A percentile compares a stretch with the other conserved stretches of the same genome.
Conservation (phyloP, 2,888 invertebrate species). For the Ochropleura leucogaster region DNA sequence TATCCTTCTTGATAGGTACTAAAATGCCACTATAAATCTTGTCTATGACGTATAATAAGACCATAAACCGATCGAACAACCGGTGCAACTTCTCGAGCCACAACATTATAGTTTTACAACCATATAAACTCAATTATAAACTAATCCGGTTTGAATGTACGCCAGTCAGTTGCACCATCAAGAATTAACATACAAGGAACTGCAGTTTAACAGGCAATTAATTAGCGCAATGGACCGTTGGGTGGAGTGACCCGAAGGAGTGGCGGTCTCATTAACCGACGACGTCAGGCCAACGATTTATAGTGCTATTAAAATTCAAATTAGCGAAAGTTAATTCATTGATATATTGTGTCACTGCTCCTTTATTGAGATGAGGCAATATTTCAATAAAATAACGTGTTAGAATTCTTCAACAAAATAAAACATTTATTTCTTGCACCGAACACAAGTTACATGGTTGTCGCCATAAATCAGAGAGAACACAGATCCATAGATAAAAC, state of each 20-base stretch:
- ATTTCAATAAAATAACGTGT: too few relatives aligned
- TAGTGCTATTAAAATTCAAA: constrained; percentile 79
- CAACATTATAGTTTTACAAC: constrained; percentile 51
- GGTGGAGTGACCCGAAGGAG: constrained; percentile 76
- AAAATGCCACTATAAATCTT: constrained; percentile 35
- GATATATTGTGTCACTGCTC: constrained; percentile 65
- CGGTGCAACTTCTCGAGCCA: constrained; percentile 40
- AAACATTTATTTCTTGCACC: too few relatives aligned
- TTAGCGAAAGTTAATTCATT: constrained; percentile 78
- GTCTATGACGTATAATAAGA: constrained; percentile 48
- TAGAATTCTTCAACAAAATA: too few relatives aligned
- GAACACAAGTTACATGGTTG: too few relatives aligned
- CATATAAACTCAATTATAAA: constrained; percentile 53
- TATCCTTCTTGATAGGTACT: not conserved
- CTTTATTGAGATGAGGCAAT: too few relatives aligned
- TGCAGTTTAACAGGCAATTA: constrained; percentile 77
- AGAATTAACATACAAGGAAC: constrained; percentile 75
- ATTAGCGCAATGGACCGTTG: constrained; percentile 74
- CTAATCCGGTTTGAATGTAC: constrained; percentile 58
- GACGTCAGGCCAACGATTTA: constrained; percentile 73
- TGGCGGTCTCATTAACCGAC: constrained; percentile 72
- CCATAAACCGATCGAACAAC: constrained; percentile 47
- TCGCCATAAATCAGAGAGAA: too few relatives aligned
- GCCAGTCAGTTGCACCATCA: constrained; percentile 64
- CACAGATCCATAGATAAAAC: too few relatives aligned